Evolutionary conservation across 2,797 vertebrate species (phyloP).

Genomic region (Coracias cyanogaster): DNA sequence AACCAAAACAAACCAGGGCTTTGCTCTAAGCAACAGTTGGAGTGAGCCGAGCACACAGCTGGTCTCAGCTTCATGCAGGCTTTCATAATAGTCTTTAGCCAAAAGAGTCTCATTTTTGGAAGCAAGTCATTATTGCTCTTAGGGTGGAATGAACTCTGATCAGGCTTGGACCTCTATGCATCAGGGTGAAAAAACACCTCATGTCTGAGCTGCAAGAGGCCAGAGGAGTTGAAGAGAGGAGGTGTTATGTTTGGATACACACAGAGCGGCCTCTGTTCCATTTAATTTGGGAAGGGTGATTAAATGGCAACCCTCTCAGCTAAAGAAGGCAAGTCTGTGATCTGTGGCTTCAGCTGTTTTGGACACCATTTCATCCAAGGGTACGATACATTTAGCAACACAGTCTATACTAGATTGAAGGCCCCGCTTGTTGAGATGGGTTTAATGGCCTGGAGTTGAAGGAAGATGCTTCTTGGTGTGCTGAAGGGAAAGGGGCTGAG

Average conservation of each 20-base stretch:
- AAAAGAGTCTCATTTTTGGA: constrained; percentile 46
- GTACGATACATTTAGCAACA: background rate
- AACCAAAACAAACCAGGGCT: background rate
- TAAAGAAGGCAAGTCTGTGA: background rate
- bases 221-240: background rate
- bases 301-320: background rate
- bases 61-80: background rate
- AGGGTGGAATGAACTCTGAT: background rate
- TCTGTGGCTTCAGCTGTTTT: background rate
- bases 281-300: background rate
- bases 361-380: rapidly evolving
- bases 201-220: background rate
- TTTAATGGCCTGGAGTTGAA: background rate
- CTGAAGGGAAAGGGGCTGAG: background rate
- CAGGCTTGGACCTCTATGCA: background rate
- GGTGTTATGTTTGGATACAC: background rate
- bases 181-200: background rate
- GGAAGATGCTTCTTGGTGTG: background rate
- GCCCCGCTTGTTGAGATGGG: background rate
- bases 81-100: constrained; percentile 38
- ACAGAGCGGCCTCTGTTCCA: background rate
- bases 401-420: background rate
- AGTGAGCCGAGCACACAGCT: constrained; percentile 30
- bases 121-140: constrained; percentile 10
- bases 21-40: constrained; percentile 34